These are phyloP conservation scores for Scelioninae gen. 2 DNA, from an alignment of 2,888 invertebrate genomes.

Conservation along the genomic window DNA sequence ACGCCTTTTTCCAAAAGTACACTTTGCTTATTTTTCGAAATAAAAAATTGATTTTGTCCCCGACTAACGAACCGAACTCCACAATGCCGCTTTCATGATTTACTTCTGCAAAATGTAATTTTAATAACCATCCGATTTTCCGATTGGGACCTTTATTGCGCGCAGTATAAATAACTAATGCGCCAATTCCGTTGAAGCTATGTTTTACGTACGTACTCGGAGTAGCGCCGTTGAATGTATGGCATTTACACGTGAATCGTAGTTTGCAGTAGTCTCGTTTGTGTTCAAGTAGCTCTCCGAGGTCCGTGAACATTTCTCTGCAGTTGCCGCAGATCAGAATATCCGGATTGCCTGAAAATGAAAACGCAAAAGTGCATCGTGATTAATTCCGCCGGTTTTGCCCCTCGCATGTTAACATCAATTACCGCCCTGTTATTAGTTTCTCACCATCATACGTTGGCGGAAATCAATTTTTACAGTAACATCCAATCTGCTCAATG, in stretches of 20 bases:
- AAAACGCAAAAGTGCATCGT: slow-evolving; percentile 60
- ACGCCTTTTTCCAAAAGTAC: no score
- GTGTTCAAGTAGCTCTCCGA: slow-evolving; percentile 84
- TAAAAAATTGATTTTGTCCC: no score
- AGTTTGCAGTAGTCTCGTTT: slow-evolving; percentile 84
- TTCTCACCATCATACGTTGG: slow-evolving; percentile 48
- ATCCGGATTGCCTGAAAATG: slow-evolving; percentile 81
- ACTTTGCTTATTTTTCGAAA: no score
- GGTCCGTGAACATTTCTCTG: slow-evolving; percentile 83
- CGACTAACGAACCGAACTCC: no score
- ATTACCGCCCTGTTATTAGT: slow-evolving; percentile 53
- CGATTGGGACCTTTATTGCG: slow-evolving; percentile 28
- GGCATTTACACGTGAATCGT: slow-evolving; percentile 83
- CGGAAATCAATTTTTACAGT: slow-evolving; percentile 48
- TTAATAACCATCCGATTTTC: slow-evolving; percentile 21
- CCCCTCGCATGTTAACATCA: slow-evolving; percentile 42
- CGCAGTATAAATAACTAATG: slow-evolving; percentile 58
- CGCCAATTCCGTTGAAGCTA: slow-evolving; percentile 52
- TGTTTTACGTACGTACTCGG: slow-evolving; percentile 74
- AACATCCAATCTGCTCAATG: slow-evolving; percentile 33
- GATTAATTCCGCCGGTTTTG: slow-evolving; percentile 51
- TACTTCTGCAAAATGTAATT: slow-evolving; percentile 22
- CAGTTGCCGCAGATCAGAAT: slow-evolving; percentile 87
- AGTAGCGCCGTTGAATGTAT: slow-evolving; percentile 77
- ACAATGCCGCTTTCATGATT: slow-evolving; percentile 11